Evolutionary conservation across 2,113 vertebrate genomes (phyloP), one percentile per base, ranked within the genome.

Genomic region (Melanocharis versteri): DNA sequence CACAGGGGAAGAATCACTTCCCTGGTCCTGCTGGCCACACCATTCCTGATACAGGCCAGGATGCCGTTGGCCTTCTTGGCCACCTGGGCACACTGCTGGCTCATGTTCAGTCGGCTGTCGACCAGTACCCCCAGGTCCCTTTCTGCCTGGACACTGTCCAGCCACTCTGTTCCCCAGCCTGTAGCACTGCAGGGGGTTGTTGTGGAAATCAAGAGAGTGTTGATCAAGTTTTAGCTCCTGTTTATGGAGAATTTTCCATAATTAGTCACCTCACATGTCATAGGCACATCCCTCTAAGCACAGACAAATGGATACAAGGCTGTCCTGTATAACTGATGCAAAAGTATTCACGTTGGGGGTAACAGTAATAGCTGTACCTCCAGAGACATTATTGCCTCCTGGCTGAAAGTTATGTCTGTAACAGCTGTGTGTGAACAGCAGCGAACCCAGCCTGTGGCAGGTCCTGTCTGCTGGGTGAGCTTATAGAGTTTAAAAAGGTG

Each of bases 391-490:
- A 27, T 7, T 31, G 26, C 27, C 57, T 66, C 42, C 35, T 35
- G 2, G 8, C 17, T 83, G 26, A 33, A 66, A 68, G 57, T 11
- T 13, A 19, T 1, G 21, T 39, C 61, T 79, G 3, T 23, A 35
- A 13, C 0, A 85, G 44, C 3, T 58, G 44, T 9, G 64, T 53
- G 45, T 3, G 6, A 66, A 60, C 24, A 89, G 78, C 70, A 85
- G 61, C 0, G 0, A 22, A 31, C 37, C 47, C 65, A 69, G 53
- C 78, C 70, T 0, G 0, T 58, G 39, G 3, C 64, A 51, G 80
- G 40, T 68, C 7, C 10, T 1, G 2, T 42, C 81, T 60, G 45
- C 72, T 57, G 54, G 19, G 21, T 13, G 19, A 94, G 54, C 33
- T 83, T 64, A 80, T 16, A 0, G 5, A 54, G 27, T 71, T 86